Evolutionary conservation across 2,113 vertebrate genomes (phyloP), one percentile per base, ranked within the genome.

Genomic region (Gracilinanus agilis): DNA sequence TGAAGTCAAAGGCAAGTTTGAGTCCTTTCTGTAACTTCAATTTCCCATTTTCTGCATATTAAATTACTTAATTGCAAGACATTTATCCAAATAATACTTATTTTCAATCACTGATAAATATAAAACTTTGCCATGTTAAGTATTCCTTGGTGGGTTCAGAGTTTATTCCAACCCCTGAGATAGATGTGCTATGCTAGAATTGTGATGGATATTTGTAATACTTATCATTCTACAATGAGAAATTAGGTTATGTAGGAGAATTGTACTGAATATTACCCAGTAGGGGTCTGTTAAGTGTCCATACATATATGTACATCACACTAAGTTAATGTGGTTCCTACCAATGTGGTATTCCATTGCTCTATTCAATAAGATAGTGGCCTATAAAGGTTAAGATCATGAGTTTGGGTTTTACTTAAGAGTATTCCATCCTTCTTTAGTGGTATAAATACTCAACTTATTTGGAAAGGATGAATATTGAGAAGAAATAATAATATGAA

Each of bases 21-120:
- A 16, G 91, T 21, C 40, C 23, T 55, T 53, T 93, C 40, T 44
- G 27, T 9, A n/a, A 25, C 53, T n/a, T 75, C n/a, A 23, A n/a
- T 90, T 53, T 92, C 58, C 19, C 25, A 53, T 67, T 40, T 55
- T 95, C n/a, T 61, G 16, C 91, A 56, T 94, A 54, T 92, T 83
- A 53, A 24, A 40, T 88, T 2, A 55, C n/a, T 92, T 95, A 53
- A 53, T 44, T 61, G 4, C 0, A 94, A 92, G 34, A 24, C 0
- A 58, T 54, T 90, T 23, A 8, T 8, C 34, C 16, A n/a, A n/a
- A 5, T n/a, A 75, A 5, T n/a, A 75, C 16, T 75, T n/a, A 75
- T 29, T 91, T 2, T 61, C 54, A 44, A 23, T 7, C 58, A 49
- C 61, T 44, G 29, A 10, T 88, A 67, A n/a, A 67, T 11, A 21